Conservation (phyloP, 1,140 invertebrate genomes). For the Sinonovacula constricta region DNA sequence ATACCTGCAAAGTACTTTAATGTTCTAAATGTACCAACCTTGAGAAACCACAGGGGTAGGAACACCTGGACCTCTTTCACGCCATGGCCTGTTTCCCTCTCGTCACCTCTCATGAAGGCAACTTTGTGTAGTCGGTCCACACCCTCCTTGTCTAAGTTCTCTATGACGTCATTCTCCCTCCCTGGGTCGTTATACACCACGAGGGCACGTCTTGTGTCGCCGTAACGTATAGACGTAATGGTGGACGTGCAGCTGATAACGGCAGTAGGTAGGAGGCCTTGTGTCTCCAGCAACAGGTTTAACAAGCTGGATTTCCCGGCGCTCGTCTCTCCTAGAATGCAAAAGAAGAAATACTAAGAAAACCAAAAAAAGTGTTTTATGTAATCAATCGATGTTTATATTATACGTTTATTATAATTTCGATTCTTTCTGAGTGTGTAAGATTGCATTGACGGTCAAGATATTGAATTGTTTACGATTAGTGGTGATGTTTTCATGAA, state of each 20-base stretch:
- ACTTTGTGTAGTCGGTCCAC: slow-evolving; percentile 9
- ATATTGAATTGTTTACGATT: slow-evolving; percentile 68
- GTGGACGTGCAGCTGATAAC: slow-evolving; percentile 60
- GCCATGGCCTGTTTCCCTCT: slow-evolving; percentile 36
- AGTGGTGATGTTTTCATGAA: slow-evolving; percentile 65
- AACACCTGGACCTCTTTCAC: slow-evolving; percentile 53
- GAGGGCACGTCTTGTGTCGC: neutral
- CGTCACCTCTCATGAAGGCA: slow-evolving; percentile 33
- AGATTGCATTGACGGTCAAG: slow-evolving; percentile 58
- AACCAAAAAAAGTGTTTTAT: no score
- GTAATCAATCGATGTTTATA: no score
- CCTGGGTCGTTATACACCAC: slow-evolving; percentile 25
- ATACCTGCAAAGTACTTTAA: no score
- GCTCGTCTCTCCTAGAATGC: slow-evolving; percentile 63
- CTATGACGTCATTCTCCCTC: slow-evolving; percentile 2
- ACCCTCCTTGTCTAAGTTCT: slow-evolving; percentile 1
- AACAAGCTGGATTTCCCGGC: slow-evolving; percentile 66
- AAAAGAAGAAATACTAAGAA: no score
- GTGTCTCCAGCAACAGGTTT: slow-evolving; percentile 61
- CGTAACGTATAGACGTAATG: slow-evolving; percentile 62
- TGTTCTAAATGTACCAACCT: slow-evolving; percentile 34
- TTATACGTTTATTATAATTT: no score
- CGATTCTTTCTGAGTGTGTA: slow-evolving; percentile 59
- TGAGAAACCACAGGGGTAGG: slow-evolving; percentile 53
- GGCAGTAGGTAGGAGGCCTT: slow-evolving; percentile 57